A percentile compares a stretch with the other conserved stretches of the same genome.
phyloP scores from a whole-genome alignment of 2,888 invertebrate genomes.

The Eilema griseolum region DNA sequence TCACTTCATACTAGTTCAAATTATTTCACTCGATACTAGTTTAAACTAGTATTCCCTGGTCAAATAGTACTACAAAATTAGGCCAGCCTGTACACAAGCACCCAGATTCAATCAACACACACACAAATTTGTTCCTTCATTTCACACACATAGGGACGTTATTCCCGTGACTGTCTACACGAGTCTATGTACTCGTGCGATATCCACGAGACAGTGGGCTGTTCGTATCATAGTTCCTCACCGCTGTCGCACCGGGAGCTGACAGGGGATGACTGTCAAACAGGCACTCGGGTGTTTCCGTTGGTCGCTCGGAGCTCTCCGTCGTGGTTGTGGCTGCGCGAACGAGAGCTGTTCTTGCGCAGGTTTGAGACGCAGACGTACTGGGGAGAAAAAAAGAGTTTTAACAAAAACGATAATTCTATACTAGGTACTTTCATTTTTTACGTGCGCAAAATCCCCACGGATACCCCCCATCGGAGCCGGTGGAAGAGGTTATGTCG shows the following conservation, averaged over 20 bases:
- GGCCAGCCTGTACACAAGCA: constrained; percentile 8
- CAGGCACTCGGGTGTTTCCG: constrained; percentile 79
- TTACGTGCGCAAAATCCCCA: no score
- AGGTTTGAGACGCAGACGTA: constrained; percentile 78
- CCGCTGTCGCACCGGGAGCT: constrained; percentile 62
- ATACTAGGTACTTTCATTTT: no score
- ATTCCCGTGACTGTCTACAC: constrained; percentile 38
- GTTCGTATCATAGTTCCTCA: constrained; percentile 66
- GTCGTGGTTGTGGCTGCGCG: constrained; percentile 66
- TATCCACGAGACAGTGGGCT: constrained; percentile 76
- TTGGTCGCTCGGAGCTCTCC: constrained; percentile 78
- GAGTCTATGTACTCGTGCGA: constrained; percentile 72
- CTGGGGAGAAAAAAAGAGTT: constrained; percentile 66
- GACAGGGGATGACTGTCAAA: constrained; percentile 73
- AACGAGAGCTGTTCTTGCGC: constrained; percentile 68
- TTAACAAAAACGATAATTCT: no score
- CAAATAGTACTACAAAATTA: neutral
- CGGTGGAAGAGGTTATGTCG: no score
- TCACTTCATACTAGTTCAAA: neutral
- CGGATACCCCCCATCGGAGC: no score
- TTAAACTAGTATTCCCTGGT: neutral
- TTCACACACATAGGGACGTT: constrained; percentile 3
- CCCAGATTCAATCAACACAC: constrained; percentile 7
- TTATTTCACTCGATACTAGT: neutral
- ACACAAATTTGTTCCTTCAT: constrained; percentile 5